Evolutionary conservation across 1,140 invertebrate species (phyloP), one percentile per base, ranked within the genome.

Genomic region (Cecropterus lyciades): DNA sequence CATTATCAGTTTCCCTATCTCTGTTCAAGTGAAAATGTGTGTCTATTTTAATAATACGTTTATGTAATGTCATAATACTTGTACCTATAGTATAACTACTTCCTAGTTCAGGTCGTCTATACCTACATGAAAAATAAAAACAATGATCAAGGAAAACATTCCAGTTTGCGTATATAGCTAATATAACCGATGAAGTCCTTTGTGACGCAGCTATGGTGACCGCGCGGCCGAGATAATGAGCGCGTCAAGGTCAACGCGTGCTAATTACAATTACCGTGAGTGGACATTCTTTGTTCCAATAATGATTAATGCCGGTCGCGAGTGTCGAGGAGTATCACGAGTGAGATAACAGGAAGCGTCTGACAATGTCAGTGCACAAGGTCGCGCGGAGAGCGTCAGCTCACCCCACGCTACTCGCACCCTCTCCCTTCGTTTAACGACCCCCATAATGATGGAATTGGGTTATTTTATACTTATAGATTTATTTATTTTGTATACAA

Each of bases 271-370:
- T 86, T 88, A 86, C 83, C 83, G 85, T 85, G 88, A 88, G 87
- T 89, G 89, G 89, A 89, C 85, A 89, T 82, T 91, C 89, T 91
- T 91, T 91, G 87, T 89, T 91, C 82, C 85, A 86, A 84, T 86
- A 87, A 80, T 87, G 88, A 89, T 87, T 85, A 89, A 89, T 87
- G 85, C 83, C 79, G 77, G 75, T 75, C 77, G 82, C 83, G 80
- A 88, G 83, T 79, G 84, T 71, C 80, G 80, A 78, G 75, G 81
- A 82, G 72, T 80, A 83, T 82, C 79, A 79, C 75, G 73, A 80
- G 70, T 85, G 82, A 89, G 88, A 89, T 86, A 89, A 87, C 84
- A 91, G 88, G 88, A 91, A 91, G 80, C 85, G 82, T 77, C 78
- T 79, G 75, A 79, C 84, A 89, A 90, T 88, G 86, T 87, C 87